These are phyloP conservation scores for Dicaeum eximium DNA, from an alignment of 2,113 vertebrate genomes.

Conservation along the genomic window DNA sequence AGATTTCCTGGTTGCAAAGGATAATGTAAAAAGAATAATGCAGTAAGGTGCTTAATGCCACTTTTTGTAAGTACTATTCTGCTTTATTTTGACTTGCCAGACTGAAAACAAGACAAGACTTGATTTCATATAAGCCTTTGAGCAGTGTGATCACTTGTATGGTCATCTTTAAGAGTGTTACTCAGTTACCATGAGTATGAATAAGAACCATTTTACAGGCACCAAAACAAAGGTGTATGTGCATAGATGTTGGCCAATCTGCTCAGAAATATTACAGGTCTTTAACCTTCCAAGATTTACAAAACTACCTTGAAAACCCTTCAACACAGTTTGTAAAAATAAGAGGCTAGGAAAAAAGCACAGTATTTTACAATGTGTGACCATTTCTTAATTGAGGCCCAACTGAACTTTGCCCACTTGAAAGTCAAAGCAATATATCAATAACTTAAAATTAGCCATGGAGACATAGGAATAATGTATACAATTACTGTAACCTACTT, in stretches of 20 bases:
- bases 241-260: neutral
- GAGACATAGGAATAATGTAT: neutral
- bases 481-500: neutral
- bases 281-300: neutral
- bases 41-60: neutral
- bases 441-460: neutral
- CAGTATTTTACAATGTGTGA: neutral
- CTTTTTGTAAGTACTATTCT: neutral
- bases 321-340: neutral
- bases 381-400: neutral
- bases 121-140: neutral
- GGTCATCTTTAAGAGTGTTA: neutral
- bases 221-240: neutral
- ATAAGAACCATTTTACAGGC: neutral
- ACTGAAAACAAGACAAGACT: neutral
- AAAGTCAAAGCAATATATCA: neutral
- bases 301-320: neutral
- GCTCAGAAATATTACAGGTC: neutral
- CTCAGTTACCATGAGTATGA: neutral
- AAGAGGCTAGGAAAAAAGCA: neutral
- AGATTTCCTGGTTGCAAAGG: neutral
- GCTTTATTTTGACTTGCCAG: neutral
- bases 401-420: neutral
- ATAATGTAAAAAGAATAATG: neutral
- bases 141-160: neutral